Evolutionary conservation across 2,113 vertebrate genomes (phyloP), one percentile per base, ranked within the genome.

Genomic region (Seriola dumerili): DNA sequence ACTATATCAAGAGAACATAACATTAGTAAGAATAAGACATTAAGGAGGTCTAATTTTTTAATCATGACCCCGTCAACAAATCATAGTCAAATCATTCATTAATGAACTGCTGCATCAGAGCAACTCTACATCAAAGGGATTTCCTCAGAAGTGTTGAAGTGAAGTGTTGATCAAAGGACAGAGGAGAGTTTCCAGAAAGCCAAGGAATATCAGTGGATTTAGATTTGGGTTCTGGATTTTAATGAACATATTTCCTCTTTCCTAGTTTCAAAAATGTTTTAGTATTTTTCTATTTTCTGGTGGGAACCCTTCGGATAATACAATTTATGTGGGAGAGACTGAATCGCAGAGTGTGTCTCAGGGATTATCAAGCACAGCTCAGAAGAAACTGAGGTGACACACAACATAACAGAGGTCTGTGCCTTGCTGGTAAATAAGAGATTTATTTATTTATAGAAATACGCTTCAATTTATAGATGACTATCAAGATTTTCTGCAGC

Each of bases 1-100:
- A 58, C 17, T 9, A 10, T 46, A 34, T 57, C 4, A 58, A 46
- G 21, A 44, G 36, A 50, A 32, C 23, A 19, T 19, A 58, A 57
- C 72, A 52, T 50, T 1, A 58, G 3, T 50, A 17, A 34, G 59
- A 72, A 72, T 58, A 50, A 50, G 8, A 65, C 29, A 65, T 71
- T 17, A n/a, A 52, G 9, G 16, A 71, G 14, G 29, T 11, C 25
- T 62, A 2, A 38, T 48, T 48, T 50, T 59, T 29, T 13, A 59
- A 10, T 52, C 21, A 38, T 29, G 6, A 70, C 16, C 34, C 42
- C 16, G 46, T 62, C 40, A 66, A 66, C 38, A 58, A 81, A 25
- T 23, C 23, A n/a, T 21, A n/a, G n/a, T 57, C 10, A 52, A 8
- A 23, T 57, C n/a, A 11, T 57, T 57, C n/a, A 57, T n/a, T 57